Base-by-base conservation (phyloP, 2,113 vertebrate genomes). In the Nannobrachium achirus region DNA sequence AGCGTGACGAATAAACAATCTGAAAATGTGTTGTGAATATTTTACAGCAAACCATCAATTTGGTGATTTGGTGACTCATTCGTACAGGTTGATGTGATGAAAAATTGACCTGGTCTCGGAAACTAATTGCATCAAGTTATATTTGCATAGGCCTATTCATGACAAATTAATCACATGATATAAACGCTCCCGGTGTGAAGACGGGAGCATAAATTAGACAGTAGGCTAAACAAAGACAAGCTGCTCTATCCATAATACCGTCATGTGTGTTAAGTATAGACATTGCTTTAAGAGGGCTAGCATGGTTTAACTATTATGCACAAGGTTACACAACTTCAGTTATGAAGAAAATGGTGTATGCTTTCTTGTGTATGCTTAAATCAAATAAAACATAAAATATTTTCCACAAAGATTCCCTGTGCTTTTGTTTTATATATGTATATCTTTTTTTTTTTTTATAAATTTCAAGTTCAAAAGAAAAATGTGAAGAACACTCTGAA, bases 281-380 rank as follows among this genome's bases (percentile, higher is more conserved):
- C 55, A 81, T 68, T 73, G 89, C 79, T 87, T 83, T 70, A 84
- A 69, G 89, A 88, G 88, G 91, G 91, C 87, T 90, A 91, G 91
- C 91, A 90, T 90, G 91, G 80, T 82, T 83, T 64, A 82, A 86
- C 69, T 83, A 82, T 87, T 88, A 84, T 89, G 82, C 89, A 91
- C 88, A 90, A 87, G 79, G 63, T 87, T 88, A 87, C 83, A 86
- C 86, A 56, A 74, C 81, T 91, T 90, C 80, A 75, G 8, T 80
- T 68, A 80, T 74, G 75, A 81, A 87, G 81, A 79, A 71, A 51
- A 80, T 57, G 66, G 81, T 86, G 83, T 88, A 82, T 80, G 83
- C 81, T 85, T 80, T 79, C 82, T 89, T 88, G 82, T 89, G 88
- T 89, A 85, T 89, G 88, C 82, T 84, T 80, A 40, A 85, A 89